These are phyloP conservation scores for Xestia sexstrigata DNA, from an alignment of 2,888 invertebrate genomes.

Conservation along the genomic window DNA sequence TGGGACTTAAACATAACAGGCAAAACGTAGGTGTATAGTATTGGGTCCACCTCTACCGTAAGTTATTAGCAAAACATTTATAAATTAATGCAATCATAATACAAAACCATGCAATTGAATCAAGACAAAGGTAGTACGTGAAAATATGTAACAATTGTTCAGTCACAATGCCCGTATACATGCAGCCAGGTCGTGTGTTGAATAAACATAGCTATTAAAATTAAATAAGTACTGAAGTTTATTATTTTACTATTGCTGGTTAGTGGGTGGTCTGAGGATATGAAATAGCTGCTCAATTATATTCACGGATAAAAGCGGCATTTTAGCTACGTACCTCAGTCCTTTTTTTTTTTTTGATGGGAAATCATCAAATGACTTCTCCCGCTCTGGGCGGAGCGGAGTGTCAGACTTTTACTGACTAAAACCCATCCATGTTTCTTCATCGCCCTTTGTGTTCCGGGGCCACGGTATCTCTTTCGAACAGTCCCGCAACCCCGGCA, in stretches of 20 bases:
- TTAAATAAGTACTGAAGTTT: constrained; percentile 16
- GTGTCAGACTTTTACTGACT: no score
- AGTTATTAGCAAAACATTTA: neutral
- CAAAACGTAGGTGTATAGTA: neutral
- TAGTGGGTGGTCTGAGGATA: constrained; percentile 31
- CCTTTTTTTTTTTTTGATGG: no score
- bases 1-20: neutral
- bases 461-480: no score
- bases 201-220: constrained; percentile 62
- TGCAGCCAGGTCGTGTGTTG: constrained; percentile 74
- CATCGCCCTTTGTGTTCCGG: no score
- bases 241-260: constrained; percentile 33
- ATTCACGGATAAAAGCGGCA: neutral
- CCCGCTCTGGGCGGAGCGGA: no score
- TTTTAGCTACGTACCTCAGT: neutral
- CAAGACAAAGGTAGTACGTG: constrained; percentile 79
- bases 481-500: no score
- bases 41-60: neutral
- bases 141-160: constrained; percentile 84
- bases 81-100: constrained; percentile 13
- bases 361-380: no score
- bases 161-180: constrained; percentile 77
- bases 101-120: constrained; percentile 50
- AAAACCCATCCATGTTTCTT: no score
- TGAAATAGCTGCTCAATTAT: neutral